Conservation (phyloP, 2,888 invertebrate species). For the Limnephilus auricula region DNA sequence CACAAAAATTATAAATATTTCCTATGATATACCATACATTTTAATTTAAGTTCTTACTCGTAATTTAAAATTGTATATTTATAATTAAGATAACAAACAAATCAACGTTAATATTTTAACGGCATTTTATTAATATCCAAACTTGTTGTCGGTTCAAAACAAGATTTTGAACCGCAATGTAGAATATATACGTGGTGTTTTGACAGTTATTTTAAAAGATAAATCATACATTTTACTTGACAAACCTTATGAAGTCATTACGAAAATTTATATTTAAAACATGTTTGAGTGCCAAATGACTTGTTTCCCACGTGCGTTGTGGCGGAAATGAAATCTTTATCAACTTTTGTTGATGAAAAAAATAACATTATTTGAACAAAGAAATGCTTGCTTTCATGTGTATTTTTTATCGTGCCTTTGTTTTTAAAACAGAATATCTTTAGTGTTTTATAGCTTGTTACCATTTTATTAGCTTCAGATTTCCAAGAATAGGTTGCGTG, state of each 20-base stretch:
- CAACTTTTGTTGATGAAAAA: background rate
- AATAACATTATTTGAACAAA: background rate
- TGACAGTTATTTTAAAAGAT: background rate
- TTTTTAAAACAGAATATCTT: background rate
- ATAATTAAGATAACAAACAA: too few relatives aligned
- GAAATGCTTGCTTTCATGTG: background rate
- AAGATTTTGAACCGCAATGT: background rate
- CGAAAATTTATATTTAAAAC: background rate
- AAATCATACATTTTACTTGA: background rate
- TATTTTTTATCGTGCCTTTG: background rate
- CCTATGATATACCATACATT: background rate
- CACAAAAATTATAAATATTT: background rate
- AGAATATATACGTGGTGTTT: background rate
- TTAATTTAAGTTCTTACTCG: background rate
- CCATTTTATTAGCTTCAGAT: background rate
- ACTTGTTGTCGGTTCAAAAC: background rate
- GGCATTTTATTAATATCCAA: background rate
- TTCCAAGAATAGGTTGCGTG: slow-evolving; percentile 2
- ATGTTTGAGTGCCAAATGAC: background rate
- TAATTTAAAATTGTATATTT: background rate
- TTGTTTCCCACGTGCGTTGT: background rate
- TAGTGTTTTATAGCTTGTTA: background rate
- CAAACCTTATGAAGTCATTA: background rate
- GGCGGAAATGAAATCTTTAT: background rate
- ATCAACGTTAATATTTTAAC: background rate